phyloP scores from a whole-genome alignment of 2,888 invertebrate genomes.

The Sepiola atlantica region DNA sequence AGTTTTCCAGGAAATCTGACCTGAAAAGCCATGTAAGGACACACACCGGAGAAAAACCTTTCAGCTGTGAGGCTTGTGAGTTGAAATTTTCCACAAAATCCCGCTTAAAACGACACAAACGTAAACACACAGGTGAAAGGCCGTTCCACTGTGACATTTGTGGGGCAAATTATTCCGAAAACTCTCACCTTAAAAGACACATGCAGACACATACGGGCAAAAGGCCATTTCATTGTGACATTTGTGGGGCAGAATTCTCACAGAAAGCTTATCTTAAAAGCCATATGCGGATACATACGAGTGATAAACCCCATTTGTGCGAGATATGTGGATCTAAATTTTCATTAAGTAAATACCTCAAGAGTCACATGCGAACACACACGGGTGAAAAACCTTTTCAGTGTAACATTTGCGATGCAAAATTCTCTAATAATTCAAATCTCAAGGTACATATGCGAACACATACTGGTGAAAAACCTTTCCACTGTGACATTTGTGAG shows the following conservation, averaged over 20 bases:
- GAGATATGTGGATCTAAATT: not conserved
- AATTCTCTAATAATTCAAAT: not conserved
- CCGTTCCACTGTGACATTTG: not conserved
- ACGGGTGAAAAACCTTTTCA: not conserved
- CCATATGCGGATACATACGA: not conserved
- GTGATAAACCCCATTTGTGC: not conserved
- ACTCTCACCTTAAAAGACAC: not conserved
- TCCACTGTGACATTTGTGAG: not conserved
- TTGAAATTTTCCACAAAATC: not conserved
- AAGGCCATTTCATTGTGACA: not conserved
- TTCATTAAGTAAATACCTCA: not conserved
- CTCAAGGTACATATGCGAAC: not conserved
- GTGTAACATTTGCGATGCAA: not conserved
- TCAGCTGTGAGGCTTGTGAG: not conserved
- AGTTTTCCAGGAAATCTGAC: not conserved
- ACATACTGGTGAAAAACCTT: not conserved
- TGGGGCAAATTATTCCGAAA: not conserved
- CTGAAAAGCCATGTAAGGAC: not conserved
- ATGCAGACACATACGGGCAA: not conserved
- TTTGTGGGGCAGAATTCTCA: not conserved
- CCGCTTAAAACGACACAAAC: not conserved
- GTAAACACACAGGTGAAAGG: not conserved
- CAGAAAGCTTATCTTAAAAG: not conserved
- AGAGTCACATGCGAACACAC: slow-evolving; percentile 11
- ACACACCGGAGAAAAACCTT: slow-evolving; percentile 18